Conservation (phyloP, 1,140 invertebrate species). For the Drosophila sproati region DNA sequence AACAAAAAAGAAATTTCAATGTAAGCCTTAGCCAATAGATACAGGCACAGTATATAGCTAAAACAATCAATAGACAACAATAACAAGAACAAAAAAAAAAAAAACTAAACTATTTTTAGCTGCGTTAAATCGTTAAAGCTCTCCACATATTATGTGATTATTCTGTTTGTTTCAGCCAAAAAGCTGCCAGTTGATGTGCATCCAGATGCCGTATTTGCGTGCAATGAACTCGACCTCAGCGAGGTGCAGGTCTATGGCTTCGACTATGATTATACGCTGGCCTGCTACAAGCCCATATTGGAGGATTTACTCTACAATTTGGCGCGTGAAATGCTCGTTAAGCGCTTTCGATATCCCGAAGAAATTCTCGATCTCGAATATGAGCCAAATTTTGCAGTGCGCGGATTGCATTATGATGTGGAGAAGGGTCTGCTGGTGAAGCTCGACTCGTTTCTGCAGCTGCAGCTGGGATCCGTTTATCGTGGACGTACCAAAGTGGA, state of each 20-base stretch:
- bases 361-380: constrained; percentile 93
- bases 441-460: constrained; percentile 97
- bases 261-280: constrained; percentile 99
- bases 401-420: constrained; percentile 98
- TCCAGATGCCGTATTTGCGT: constrained; percentile 95
- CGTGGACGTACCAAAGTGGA: constrained; percentile 92
- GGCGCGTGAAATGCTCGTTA: constrained; percentile 93
- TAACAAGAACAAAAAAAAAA: neutral
- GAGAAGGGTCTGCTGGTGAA: constrained; percentile 97
- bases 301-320: constrained; percentile 97
- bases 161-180: constrained; percentile 88
- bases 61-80: too few relatives aligned
- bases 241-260: constrained; percentile 98
- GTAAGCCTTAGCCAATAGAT: constrained; percentile 81
- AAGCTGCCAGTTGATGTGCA: constrained; percentile 95
- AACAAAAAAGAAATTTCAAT: constrained; percentile 85
- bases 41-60: constrained; percentile 12
- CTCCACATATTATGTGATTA: neutral
- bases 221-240: constrained; percentile 96
- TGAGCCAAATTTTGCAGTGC: constrained; percentile 94
- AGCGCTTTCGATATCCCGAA: constrained; percentile 96
- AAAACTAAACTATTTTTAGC: neutral
- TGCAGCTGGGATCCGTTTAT: constrained; percentile 98
- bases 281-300: constrained; percentile 96
- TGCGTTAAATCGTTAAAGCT: neutral